These are phyloP conservation scores for Hydrozoanthus gracilis DNA, from an alignment of 92 coral and sea anemone species.

Conservation along the genomic window DNA sequence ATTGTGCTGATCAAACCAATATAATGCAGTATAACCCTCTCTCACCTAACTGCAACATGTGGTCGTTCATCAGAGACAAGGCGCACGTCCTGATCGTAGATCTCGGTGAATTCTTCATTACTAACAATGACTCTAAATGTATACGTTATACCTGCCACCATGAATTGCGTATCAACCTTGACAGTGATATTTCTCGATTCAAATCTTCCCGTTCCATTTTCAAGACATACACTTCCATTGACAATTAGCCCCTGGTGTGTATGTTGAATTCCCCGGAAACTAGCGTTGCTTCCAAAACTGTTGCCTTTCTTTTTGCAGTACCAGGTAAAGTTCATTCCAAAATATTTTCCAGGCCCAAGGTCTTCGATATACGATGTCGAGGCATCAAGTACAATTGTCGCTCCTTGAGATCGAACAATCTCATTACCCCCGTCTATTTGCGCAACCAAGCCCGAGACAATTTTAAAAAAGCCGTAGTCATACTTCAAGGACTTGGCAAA, in stretches of 20 bases:
- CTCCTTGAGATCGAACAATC: neutral
- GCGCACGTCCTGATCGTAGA: neutral
- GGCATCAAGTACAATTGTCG: constrained; percentile 9
- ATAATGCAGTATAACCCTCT: too few relatives aligned
- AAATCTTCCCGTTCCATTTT: neutral
- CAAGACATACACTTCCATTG: neutral
- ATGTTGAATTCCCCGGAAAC: constrained; percentile 7
- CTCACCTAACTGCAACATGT: neutral
- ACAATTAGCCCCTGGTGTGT: neutral
- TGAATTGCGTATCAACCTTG: neutral
- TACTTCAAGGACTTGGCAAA: neutral
- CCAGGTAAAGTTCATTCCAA: constrained; percentile 31
- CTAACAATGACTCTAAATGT: constrained; percentile 23
- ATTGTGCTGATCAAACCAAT: neutral
- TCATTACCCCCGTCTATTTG: constrained; percentile 20
- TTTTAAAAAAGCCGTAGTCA: constrained; percentile 13
- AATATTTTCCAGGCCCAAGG: constrained; percentile 2
- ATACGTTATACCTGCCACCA: constrained; percentile 6
- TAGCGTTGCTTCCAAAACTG: constrained; percentile 12
- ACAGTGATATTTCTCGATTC: neutral
- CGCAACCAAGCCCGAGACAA: neutral
- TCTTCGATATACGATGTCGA: constrained; percentile 8
- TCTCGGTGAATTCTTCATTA: neutral
- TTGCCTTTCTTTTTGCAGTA: neutral
- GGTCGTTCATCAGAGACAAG: neutral